Evolutionary conservation across 2,888 invertebrate genomes (phyloP).

Genomic region (Ommatoiulus sabulosus): DNA sequence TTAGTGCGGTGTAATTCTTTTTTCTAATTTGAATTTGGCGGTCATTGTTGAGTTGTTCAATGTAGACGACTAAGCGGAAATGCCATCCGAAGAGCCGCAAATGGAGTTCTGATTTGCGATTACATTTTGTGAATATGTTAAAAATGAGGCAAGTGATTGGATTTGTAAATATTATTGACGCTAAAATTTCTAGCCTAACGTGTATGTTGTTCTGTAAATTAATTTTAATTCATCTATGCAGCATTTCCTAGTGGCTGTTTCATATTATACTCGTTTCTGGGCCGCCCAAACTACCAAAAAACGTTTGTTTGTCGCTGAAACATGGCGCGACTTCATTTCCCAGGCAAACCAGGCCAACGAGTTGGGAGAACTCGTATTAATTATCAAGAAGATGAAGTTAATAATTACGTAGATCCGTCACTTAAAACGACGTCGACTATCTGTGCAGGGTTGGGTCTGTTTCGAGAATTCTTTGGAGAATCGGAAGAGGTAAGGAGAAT

Average conservation of each 20-base stretch:
- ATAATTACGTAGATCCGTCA: constrained; percentile 53
- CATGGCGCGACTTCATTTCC: constrained; percentile 59
- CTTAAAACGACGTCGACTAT: constrained; percentile 26
- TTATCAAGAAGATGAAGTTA: constrained; percentile 49
- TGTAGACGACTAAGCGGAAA: neutral
- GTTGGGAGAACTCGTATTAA: constrained; percentile 57
- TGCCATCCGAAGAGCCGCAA: neutral
- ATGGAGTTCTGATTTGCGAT: neutral
- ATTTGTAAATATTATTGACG: too few relatives aligned
- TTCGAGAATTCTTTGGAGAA: constrained; percentile 58
- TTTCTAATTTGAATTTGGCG: too few relatives aligned
- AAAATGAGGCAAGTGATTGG: too few relatives aligned
- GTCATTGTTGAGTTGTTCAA: too few relatives aligned
- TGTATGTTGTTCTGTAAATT: neutral
- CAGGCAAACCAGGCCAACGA: constrained; percentile 59
- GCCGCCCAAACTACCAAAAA: neutral
- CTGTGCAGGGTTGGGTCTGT: constrained; percentile 51
- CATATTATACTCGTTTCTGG: neutral
- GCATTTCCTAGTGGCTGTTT: neutral
- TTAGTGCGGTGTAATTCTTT: too few relatives aligned
- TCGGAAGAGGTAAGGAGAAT: constrained; percentile 58
- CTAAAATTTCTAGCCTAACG: neutral
- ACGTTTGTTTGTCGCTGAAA: neutral
- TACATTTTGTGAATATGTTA: too few relatives aligned
- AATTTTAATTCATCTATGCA: constrained; percentile 8